Conservation (phyloP, 2,113 vertebrate species). For the Bubo blakistoni region DNA sequence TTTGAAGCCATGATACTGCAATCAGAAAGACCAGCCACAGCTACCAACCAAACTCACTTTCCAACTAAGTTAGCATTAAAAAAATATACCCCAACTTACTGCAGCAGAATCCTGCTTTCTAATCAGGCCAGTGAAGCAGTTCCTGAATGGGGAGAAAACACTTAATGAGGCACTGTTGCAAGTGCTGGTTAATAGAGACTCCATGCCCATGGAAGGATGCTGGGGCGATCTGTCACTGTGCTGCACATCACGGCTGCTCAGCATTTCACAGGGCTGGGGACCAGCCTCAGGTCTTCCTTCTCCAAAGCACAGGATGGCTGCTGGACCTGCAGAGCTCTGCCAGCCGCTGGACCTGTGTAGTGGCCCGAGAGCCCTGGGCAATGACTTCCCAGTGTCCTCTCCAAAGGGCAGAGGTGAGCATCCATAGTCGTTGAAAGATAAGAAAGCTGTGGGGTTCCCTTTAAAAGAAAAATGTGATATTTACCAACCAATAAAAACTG, state of each 20-base stretch:
- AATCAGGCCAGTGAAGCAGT: background rate
- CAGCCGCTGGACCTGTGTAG: background rate
- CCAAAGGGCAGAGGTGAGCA: background rate
- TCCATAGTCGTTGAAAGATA: fast-evolving
- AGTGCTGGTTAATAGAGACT: background rate
- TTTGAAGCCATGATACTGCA: slow-evolving; percentile 41
- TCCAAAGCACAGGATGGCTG: background rate
- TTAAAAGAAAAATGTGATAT: background rate
- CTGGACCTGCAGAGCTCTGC: background rate
- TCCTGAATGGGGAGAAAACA: slow-evolving; percentile 4
- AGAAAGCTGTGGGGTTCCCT: background rate
- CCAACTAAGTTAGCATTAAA: background rate
- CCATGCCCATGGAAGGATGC: background rate
- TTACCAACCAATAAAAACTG: background rate
- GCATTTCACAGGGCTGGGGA: background rate
- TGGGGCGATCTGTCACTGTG: background rate
- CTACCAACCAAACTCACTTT: background rate
- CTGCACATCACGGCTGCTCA: background rate
- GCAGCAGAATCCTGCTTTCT: background rate
- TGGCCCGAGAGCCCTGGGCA: background rate
- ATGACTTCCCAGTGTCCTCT: background rate
- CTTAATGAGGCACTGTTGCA: background rate
- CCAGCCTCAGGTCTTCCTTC: background rate
- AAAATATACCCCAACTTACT: background rate
- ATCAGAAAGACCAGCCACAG: slow-evolving; percentile 11